Percentiles rank a stretch among this genome's conserved stretches.
Conservation (phyloP, 2,113 vertebrate genomes). For the Hippocampus comes region DNA sequence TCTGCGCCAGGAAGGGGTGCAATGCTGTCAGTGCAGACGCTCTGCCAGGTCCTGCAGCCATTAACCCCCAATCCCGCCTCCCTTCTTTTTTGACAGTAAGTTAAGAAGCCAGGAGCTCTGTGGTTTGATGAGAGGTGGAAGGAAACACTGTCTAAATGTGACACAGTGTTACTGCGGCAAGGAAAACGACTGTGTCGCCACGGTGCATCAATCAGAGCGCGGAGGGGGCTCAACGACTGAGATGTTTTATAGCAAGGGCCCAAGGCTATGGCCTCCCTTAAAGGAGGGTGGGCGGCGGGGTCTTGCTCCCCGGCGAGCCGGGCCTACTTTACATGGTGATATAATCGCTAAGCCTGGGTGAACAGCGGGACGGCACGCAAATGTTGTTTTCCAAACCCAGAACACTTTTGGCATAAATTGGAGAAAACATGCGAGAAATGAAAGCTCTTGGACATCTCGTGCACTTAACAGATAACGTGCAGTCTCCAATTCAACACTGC, state of each 20-base stretch:
- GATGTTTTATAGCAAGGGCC: slow-evolving; percentile 23
- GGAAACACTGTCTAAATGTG: slow-evolving; percentile 34
- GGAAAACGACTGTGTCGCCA: slow-evolving; percentile 31
- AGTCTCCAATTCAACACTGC: background rate
- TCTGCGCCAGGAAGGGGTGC: slow-evolving; percentile 41
- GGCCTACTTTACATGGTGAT: slow-evolving; percentile 52
- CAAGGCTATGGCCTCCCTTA: slow-evolving; percentile 34
- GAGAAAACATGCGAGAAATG: slow-evolving; percentile 45
- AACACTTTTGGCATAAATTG: slow-evolving; percentile 38
- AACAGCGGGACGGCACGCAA: slow-evolving; percentile 22
- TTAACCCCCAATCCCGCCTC: slow-evolving; percentile 33
- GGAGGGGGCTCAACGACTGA: slow-evolving; percentile 24
- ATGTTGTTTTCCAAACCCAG: slow-evolving; percentile 35
- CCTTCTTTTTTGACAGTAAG: slow-evolving; percentile 46
- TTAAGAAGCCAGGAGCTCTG: slow-evolving; percentile 61
- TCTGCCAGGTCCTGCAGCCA: slow-evolving; percentile 41
- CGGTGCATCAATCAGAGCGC: slow-evolving; percentile 34
- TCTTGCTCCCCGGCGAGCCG: background rate
- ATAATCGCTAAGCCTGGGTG: slow-evolving; percentile 40
- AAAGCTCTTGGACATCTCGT: slow-evolving; percentile 29
- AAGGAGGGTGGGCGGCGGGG: slow-evolving; percentile 5
- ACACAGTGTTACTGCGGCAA: slow-evolving; percentile 9
- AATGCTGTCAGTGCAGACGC: slow-evolving; percentile 36
- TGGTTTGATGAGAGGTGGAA: slow-evolving; percentile 14
- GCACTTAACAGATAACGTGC: slow-evolving; percentile 29